phyloP scores from a whole-genome alignment of 2,113 vertebrate species.

The Bos indicus region DNA sequence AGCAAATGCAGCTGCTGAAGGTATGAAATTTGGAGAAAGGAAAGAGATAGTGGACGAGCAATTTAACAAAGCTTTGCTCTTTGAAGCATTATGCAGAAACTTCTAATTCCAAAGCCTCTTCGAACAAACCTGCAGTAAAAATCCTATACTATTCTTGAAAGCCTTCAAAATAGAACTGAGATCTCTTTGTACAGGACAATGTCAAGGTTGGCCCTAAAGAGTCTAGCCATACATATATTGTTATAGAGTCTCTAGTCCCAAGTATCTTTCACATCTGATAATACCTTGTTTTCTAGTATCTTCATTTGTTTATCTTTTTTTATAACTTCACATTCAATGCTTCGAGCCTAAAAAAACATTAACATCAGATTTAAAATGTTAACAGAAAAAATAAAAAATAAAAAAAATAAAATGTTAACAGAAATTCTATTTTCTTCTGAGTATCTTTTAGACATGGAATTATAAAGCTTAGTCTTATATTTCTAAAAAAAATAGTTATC shows the following conservation, averaged over 20 bases:
- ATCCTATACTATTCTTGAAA: slow-evolving; percentile 1
- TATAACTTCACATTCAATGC: slow-evolving; percentile 80
- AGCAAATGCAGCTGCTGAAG: slow-evolving; percentile 10
- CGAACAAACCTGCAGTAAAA: slow-evolving; percentile 25
- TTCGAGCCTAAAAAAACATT: slow-evolving; percentile 78
- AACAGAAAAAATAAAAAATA: slow-evolving; percentile 9
- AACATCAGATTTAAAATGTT: slow-evolving; percentile 43
- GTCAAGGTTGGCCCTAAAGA: background rate
- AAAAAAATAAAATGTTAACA: slow-evolving; percentile 19
- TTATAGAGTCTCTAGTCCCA: background rate
- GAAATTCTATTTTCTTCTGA: slow-evolving; percentile 38
- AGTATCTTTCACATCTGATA: slow-evolving; percentile 37
- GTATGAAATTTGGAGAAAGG: background rate
- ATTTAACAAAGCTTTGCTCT: background rate
- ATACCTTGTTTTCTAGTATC: slow-evolving; percentile 87
- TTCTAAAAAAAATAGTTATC: slow-evolving; percentile 29
- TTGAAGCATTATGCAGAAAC: background rate
- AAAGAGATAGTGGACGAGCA: background rate
- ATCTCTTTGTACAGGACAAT: background rate
- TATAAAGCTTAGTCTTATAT: slow-evolving; percentile 38
- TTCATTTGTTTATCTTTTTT: slow-evolving; percentile 87
- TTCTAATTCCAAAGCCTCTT: background rate
- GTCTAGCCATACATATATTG: background rate
- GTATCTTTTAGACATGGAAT: slow-evolving; percentile 22
- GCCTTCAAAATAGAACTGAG: background rate